Conservation (phyloP, 2,113 vertebrate genomes). For the Perca schrenkii region DNA sequence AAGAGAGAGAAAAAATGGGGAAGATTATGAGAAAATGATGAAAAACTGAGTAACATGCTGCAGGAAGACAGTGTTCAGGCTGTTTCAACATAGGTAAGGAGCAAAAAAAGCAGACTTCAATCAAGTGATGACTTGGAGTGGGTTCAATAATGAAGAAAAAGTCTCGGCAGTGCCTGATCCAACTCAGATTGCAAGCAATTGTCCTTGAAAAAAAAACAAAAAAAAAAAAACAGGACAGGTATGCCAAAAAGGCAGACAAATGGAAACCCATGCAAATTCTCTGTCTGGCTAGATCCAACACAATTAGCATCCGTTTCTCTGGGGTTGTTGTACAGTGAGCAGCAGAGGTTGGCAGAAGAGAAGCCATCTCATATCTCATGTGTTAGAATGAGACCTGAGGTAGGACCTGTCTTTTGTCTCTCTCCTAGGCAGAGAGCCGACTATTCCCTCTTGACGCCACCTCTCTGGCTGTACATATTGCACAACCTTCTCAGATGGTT, state of each 20-base stretch:
- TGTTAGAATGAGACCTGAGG: constrained; percentile 49
- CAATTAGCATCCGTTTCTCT: constrained; percentile 53
- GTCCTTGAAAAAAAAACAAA: constrained; percentile 31
- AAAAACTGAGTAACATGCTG: constrained; percentile 67
- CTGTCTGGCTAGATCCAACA: constrained; percentile 37
- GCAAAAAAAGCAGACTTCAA: constrained; percentile 49
- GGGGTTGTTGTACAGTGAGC: too few species aligned
- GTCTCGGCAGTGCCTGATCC: constrained; percentile 6
- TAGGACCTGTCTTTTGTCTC: constrained; percentile 61
- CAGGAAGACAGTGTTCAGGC: constrained; percentile 48
- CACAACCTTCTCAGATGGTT: constrained; percentile 45
- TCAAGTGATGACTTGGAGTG: constrained; percentile 41
- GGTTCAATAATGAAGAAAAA: constrained; percentile 15
- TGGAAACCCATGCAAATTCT: constrained; percentile 31
- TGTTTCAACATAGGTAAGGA: constrained; percentile 61
- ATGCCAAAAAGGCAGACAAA: constrained; percentile 16
- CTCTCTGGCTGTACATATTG: constrained; percentile 47
- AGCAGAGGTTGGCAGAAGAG: constrained; percentile 43
- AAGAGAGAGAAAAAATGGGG: constrained; percentile 14
- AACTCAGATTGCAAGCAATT: constrained; percentile 35
- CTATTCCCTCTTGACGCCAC: constrained; percentile 57
- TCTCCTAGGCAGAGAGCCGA: constrained; percentile 46
- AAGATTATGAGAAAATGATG: constrained; percentile 74
- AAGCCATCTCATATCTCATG: constrained; percentile 46
- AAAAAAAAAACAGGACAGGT: constrained; percentile 5